Percentiles rank a stretch among this genome's conserved stretches.
These are phyloP conservation scores for Diorhabda sublineata DNA, from an alignment of 1,140 invertebrate genomes.

Conservation along the genomic window DNA sequence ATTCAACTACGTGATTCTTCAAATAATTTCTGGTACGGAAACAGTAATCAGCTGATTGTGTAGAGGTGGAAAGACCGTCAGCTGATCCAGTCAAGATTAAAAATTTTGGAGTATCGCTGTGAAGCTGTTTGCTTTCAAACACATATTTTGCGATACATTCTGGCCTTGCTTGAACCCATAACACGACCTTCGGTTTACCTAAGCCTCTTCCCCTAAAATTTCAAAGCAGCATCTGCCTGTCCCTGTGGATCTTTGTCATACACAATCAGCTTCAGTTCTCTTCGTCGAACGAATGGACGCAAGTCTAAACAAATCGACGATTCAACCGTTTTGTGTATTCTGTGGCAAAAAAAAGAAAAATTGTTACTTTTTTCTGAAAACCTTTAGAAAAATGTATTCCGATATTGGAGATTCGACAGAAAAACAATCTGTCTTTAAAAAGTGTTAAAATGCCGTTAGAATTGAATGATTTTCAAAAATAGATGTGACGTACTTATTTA, in stretches of 20 bases:
- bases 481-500: slow-evolving; percentile 25
- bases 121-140: slow-evolving; percentile 3
- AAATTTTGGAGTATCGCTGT: slow-evolving; percentile 1
- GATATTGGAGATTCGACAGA: not conserved
- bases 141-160: not conserved
- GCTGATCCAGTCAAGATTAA: not conserved
- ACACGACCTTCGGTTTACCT: not conserved
- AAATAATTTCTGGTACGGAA: not conserved
- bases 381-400: slow-evolving; percentile 5
- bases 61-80: not conserved
- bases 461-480: too few relatives aligned
- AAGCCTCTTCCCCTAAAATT: not conserved
- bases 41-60: not conserved
- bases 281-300: slow-evolving; percentile 2
- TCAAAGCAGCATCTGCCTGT: slow-evolving; percentile 1
- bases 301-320: not conserved
- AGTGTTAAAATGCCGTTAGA: not conserved
- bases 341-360: slow-evolving; percentile 12
- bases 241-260: not conserved
- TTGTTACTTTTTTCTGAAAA: slow-evolving; percentile 9
- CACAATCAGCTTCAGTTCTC: slow-evolving; percentile 2
- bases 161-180: slow-evolving; percentile 5
- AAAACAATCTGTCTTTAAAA: slow-evolving; percentile 7
- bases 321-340: slow-evolving; percentile 9
- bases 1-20: too few relatives aligned